Evolutionary conservation across 2,888 invertebrate species (phyloP).

Genomic region (Luperina testacea): DNA sequence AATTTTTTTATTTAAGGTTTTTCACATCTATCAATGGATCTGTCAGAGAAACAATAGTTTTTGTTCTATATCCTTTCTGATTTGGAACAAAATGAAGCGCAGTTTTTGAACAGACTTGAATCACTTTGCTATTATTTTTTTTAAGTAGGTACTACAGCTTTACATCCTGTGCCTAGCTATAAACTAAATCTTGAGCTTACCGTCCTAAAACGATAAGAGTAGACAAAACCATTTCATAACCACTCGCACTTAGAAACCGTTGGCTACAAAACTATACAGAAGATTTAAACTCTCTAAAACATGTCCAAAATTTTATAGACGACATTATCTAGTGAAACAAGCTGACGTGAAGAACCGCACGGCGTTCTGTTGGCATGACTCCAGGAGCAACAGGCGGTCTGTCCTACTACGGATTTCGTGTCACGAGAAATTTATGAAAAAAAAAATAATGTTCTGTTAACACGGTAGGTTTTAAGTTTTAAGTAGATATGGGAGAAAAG

Average conservation of each 20-base stretch:
- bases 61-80: background rate
- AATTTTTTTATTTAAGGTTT: background rate
- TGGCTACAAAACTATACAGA: conserved; percentile 2
- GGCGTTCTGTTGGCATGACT: conserved; percentile 69
- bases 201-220: background rate
- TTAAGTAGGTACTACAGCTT: background rate
- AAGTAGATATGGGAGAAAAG: background rate
- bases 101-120: background rate
- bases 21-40: background rate
- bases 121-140: background rate
- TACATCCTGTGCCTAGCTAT: background rate
- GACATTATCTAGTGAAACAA: conserved; percentile 74
- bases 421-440: conserved; percentile 72
- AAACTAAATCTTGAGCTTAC: background rate
- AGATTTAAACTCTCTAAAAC: conserved; percentile 48
- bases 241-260: conserved; percentile 1
- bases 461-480: conserved; percentile 16
- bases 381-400: conserved; percentile 82
- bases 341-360: conserved; percentile 72
- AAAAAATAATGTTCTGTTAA: conserved; percentile 67
- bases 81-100: background rate
- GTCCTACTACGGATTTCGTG: conserved; percentile 63
- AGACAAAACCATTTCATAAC: background rate
- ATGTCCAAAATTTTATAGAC: conserved; percentile 66
- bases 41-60: no score